Evolutionary conservation across 2,797 vertebrate genomes (phyloP).

Genomic region (Ctenosaura bakeri): DNA sequence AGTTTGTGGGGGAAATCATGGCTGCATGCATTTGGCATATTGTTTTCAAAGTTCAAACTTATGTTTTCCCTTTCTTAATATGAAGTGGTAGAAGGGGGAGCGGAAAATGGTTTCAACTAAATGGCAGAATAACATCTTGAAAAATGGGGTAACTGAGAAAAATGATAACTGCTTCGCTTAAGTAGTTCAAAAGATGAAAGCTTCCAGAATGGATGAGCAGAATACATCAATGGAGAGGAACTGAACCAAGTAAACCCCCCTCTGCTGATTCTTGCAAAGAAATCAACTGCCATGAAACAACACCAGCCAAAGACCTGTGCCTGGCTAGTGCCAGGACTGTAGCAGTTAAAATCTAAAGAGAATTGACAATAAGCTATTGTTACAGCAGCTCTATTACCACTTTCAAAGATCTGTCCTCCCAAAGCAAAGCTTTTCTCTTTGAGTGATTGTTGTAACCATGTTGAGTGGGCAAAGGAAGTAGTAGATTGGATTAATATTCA

Average conservation of each 20-base stretch:
- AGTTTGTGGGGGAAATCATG: conserved; percentile 50
- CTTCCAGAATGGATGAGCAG: neutral
- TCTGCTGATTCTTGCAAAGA: neutral
- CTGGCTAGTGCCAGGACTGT: neutral
- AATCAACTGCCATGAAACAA: neutral
- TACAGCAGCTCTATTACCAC: neutral
- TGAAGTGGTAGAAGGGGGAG: conserved; percentile 19
- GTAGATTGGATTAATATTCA: neutral
- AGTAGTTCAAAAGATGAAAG: neutral
- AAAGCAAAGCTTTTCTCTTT: neutral
- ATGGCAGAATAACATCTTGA: conserved; percentile 50
- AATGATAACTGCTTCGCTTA: conserved; percentile 3
- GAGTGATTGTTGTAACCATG: neutral
- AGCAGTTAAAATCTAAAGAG: neutral
- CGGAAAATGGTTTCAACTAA: neutral
- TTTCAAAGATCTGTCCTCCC: neutral
- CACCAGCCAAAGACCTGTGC: neutral
- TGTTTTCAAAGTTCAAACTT: conserved; percentile 54
- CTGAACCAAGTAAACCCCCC: neutral
- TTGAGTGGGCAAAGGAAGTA: neutral
- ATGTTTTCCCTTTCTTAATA: conserved; percentile 36
- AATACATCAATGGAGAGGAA: neutral
- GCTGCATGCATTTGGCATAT: conserved; percentile 38
- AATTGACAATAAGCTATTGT: neutral
- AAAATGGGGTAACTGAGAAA: conserved; percentile 33